These are phyloP conservation scores for Eulemur coronatus DNA, from an alignment of 2,797 vertebrate species.

Conservation along the genomic window DNA sequence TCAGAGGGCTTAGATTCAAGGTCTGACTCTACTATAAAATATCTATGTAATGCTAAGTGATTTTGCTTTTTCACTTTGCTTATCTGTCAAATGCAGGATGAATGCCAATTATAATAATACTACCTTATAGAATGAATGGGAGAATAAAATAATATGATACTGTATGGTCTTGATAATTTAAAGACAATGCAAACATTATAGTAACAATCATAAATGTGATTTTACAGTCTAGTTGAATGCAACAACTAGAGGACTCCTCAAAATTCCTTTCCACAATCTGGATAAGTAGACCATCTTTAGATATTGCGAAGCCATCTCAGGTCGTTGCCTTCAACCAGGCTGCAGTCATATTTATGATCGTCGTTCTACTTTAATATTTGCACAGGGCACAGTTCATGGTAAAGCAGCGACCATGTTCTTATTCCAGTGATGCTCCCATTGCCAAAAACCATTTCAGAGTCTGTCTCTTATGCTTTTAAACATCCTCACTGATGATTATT, in stretches of 20 bases:
- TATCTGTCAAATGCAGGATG: neutral
- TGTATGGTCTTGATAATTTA: neutral
- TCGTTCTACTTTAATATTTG: neutral
- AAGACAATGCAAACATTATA: neutral
- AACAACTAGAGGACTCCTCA: neutral
- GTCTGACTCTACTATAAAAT: neutral
- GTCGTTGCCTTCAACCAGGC: neutral
- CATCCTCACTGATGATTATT: neutral
- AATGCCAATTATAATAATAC: neutral
- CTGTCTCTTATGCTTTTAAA: neutral
- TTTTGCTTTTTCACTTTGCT: neutral
- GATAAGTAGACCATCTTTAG: no score
- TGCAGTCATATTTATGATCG: neutral
- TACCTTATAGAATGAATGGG: neutral
- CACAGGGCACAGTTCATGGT: neutral
- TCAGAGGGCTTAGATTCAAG: neutral
- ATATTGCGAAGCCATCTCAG: neutral
- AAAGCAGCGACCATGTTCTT: neutral
- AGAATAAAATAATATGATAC: constrained; percentile 26
- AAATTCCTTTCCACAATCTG: neutral
- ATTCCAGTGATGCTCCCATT: neutral
- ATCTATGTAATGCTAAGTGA: neutral
- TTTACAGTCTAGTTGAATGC: neutral
- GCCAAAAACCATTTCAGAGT: neutral
- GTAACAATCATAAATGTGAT: neutral